Base-by-base conservation (phyloP, 2,113 vertebrate species). In the Acinonyx jubatus region DNA sequence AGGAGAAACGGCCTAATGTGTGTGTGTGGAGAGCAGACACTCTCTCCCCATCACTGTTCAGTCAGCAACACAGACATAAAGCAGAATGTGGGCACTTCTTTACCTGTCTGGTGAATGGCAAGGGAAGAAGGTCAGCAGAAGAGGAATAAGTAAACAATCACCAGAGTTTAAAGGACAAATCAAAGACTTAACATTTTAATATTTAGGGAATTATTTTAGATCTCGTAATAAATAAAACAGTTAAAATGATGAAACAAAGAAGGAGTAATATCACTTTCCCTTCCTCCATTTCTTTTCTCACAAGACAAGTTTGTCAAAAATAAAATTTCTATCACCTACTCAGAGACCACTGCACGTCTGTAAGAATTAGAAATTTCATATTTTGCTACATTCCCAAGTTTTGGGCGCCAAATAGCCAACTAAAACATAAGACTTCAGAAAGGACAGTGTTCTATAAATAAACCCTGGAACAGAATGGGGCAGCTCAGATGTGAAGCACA, bases 381-480 rank as follows among this genome's bases (percentile, higher is more conserved):
- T 57, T 96, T 81, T 82, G 36, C 78, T 82, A 9, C 21, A 29
- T 41, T 94, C 6, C 29, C 9, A n/a, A 36, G 6, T 80, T 78
- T 57, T 15, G 7, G 23, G 5, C 63, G 18, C 16, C 73, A 95
- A 66, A 73, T 38, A 87, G 13, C 27, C 73, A 89, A 83, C 48
- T 50, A 38, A 85, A 95, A 80, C n/a, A 12, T 16, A 81, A 45
- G 63, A 76, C 31, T 33, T 95, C 41, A 97, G 45, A 96, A 97
- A 95, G 7, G 2, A 41, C 31, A 55, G 5, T 4, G 7, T n/a
- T 96, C 86, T 69, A 33, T 29, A 48, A 55, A 33, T 29, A 48
- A 55, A n/a, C n/a, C 10, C 65, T 45, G 33, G 50, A 69, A 33
- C 27, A 50, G 14, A 92, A 19, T 1, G n/a, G 52, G 38, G 92